Evolutionary conservation across 1,140 invertebrate species (phyloP).

Genomic region (Anoplophora glabripennis): DNA sequence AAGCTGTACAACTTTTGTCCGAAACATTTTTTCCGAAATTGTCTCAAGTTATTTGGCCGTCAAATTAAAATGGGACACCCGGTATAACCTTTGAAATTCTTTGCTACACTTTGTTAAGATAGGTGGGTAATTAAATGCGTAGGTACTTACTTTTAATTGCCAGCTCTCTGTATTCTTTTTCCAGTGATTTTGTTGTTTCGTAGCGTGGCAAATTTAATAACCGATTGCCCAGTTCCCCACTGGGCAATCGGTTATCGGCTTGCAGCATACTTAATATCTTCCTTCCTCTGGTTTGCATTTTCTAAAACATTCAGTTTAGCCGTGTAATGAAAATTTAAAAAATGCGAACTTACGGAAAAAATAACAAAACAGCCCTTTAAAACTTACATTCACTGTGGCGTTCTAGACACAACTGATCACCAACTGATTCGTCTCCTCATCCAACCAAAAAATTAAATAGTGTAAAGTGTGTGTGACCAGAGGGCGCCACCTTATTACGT

Average conservation of each 20-base stretch:
- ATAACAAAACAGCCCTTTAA: not conserved
- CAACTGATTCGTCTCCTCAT: no score
- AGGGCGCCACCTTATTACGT: not conserved
- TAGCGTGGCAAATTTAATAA: not conserved
- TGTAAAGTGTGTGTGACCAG: not conserved
- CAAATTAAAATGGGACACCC: no score
- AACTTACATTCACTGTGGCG: not conserved
- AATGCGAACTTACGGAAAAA: conserved; percentile 1
- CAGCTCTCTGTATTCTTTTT: not conserved
- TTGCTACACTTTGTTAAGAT: not conserved
- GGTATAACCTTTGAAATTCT: no score
- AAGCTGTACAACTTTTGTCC: no score
- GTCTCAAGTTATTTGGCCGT: no score
- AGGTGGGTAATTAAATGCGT: not conserved
- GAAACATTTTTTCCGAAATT: no score
- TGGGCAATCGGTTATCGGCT: not conserved
- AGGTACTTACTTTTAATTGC: conserved; percentile 7
- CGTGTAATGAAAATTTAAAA: not conserved
- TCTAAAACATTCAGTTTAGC: not conserved
- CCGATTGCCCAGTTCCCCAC: not conserved
- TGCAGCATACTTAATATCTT: not conserved
- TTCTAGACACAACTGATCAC: not conserved
- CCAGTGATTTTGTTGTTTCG: not conserved
- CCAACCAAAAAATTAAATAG: not conserved
- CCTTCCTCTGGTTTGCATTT: not conserved